These are phyloP conservation scores for Pollenia labialis DNA, from an alignment of 2,888 invertebrate species.

Conservation along the genomic window DNA sequence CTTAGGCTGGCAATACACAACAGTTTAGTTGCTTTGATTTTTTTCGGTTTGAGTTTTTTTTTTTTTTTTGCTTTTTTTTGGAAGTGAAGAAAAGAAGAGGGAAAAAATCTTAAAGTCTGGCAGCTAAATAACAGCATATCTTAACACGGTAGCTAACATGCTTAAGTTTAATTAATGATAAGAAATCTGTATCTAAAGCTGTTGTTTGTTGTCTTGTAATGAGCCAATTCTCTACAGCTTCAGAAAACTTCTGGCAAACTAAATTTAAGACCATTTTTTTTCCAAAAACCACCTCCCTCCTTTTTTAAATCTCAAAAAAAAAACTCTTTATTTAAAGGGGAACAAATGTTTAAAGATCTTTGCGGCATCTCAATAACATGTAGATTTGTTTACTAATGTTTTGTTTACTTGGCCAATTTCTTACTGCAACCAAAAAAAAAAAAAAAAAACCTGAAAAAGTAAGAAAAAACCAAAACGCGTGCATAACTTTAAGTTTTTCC, in stretches of 20 bases:
- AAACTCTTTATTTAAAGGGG: not conserved
- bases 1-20: conserved; percentile 73
- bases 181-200: conserved; percentile 83
- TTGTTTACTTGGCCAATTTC: conserved; percentile 40
- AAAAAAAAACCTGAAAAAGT: not conserved
- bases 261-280: conserved; percentile 36
- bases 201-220: conserved; percentile 74
- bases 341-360: conserved; percentile 4
- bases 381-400: conserved; percentile 72
- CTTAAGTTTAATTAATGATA: conserved; percentile 84
- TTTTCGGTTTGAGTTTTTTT: not conserved
- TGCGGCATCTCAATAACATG: conserved; percentile 74
- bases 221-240: conserved; percentile 70
- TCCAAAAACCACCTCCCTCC: not conserved
- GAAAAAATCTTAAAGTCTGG: conserved; percentile 59
- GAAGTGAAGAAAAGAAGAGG: not conserved
- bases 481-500: conserved; percentile 56
- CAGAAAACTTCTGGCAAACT: conserved; percentile 34
- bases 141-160: conserved; percentile 84
- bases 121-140: conserved; percentile 74
- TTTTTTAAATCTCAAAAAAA: not conserved
- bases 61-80: conserved; percentile 8
- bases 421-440: not conserved
- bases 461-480: conserved; percentile 47
- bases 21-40: conserved; percentile 64